These are phyloP conservation scores for Poecile montanus DNA, from an alignment of 2,797 vertebrate species.

Conservation along the genomic window DNA sequence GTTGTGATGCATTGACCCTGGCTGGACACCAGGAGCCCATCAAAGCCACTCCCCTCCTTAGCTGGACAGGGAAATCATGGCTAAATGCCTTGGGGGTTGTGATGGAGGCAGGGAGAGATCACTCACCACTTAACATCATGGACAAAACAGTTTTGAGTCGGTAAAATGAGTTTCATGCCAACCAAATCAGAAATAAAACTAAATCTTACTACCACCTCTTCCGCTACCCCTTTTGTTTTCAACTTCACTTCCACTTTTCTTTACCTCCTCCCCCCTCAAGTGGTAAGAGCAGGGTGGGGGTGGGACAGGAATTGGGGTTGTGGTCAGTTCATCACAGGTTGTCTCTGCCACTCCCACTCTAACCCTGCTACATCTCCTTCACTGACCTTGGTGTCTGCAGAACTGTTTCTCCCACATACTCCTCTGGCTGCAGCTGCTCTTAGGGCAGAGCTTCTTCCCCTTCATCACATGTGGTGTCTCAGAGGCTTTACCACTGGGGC, in stretches of 20 bases:
- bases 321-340: background rate
- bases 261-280: background rate
- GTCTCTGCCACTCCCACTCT: background rate
- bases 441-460: background rate
- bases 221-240: background rate
- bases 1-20: background rate
- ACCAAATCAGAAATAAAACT: background rate
- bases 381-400: background rate
- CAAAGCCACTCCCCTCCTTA: background rate
- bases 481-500: fast-evolving
- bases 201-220: background rate
- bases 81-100: background rate
- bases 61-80: background rate
- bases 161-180: background rate
- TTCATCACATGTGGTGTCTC: background rate
- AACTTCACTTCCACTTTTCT: background rate
- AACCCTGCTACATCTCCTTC: background rate
- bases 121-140: background rate
- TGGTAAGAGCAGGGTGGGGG: fast-evolving
- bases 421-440: background rate
- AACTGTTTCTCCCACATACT: background rate
- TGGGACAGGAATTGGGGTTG: background rate
- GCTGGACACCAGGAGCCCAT: background rate
- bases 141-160: background rate
- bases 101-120: background rate